These are phyloP conservation scores for Parasteatoda tepidariorum DNA, from an alignment of 1,140 invertebrate genomes.

Conservation along the genomic window DNA sequence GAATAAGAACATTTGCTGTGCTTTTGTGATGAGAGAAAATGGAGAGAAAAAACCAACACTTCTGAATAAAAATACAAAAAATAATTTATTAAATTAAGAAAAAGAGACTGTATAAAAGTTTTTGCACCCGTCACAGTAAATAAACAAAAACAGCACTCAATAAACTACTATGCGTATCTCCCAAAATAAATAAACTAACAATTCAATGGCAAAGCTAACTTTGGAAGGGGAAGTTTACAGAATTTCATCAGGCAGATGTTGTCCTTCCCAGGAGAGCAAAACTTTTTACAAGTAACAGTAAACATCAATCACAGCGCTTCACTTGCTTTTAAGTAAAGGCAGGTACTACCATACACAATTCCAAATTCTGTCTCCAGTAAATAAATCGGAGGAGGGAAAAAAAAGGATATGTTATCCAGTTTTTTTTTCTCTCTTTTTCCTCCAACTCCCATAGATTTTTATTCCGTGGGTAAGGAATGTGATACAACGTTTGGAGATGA, in stretches of 20 bases:
- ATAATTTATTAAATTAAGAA: too few species aligned
- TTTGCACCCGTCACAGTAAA: background rate
- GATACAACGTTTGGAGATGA: slow-evolving; percentile 10
- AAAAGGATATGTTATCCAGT: background rate
- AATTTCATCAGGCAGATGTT: slow-evolving; percentile 11
- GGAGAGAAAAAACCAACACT: background rate
- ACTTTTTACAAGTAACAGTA: slow-evolving; percentile 8
- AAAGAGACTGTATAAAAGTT: too few species aligned
- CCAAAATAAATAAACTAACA: background rate
- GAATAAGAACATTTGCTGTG: too few species aligned
- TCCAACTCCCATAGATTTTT: background rate
- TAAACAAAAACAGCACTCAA: background rate
- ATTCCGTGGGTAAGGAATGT: background rate
- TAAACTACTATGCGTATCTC: background rate
- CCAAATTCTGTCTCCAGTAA: background rate
- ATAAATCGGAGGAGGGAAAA: background rate
- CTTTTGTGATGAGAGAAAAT: background rate
- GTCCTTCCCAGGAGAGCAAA: background rate
- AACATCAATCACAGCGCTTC: slow-evolving; percentile 9
- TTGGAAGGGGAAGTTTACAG: background rate
- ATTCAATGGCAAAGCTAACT: background rate
- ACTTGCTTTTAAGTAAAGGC: background rate
- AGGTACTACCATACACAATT: too few species aligned
- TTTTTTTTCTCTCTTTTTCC: background rate
- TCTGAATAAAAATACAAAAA: background rate